phyloP scores from a whole-genome alignment of 2,113 vertebrate genomes.

The Orthonyx spaldingii region DNA sequence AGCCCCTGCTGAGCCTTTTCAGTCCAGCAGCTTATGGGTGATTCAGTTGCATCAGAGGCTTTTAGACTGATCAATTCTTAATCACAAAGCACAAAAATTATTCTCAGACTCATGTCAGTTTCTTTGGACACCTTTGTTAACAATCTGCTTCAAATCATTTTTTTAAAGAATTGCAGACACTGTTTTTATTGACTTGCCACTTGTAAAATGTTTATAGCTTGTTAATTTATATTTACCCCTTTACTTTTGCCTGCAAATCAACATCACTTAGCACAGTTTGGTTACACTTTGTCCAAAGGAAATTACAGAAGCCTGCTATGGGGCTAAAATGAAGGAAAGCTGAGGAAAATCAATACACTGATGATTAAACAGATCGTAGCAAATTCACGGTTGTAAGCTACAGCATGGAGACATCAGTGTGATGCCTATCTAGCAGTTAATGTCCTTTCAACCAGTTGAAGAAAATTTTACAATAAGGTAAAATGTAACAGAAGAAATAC shows the following conservation, averaged over 20 bases:
- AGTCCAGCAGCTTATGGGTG: slow-evolving; percentile 82
- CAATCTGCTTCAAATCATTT: slow-evolving; percentile 81
- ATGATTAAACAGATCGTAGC: slow-evolving; percentile 92
- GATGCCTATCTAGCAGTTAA: slow-evolving; percentile 79
- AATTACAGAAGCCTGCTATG: slow-evolving; percentile 83
- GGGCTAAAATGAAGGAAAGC: slow-evolving; percentile 85
- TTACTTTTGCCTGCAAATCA: slow-evolving; percentile 87
- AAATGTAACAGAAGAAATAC: slow-evolving; percentile 66
- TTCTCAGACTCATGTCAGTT: slow-evolving; percentile 81
- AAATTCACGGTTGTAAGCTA: slow-evolving; percentile 87
- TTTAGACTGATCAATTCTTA: slow-evolving; percentile 90
- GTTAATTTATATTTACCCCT: slow-evolving; percentile 88
- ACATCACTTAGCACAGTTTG: slow-evolving; percentile 88
- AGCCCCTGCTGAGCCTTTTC: slow-evolving; percentile 86
- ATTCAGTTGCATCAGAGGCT: slow-evolving; percentile 87
- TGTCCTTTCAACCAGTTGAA: slow-evolving; percentile 74
- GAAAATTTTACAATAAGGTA: slow-evolving; percentile 72
- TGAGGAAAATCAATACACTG: slow-evolving; percentile 86
- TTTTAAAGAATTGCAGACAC: slow-evolving; percentile 77
- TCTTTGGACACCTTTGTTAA: slow-evolving; percentile 81
- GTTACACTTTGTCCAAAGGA: slow-evolving; percentile 84
- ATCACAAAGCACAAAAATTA: slow-evolving; percentile 87
- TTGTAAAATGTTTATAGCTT: slow-evolving; percentile 88
- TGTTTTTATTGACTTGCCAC: slow-evolving; percentile 86
- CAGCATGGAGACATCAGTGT: slow-evolving; percentile 82